phyloP scores from a whole-genome alignment of 2,888 invertebrate species.

The Apoda limacodes region DNA sequence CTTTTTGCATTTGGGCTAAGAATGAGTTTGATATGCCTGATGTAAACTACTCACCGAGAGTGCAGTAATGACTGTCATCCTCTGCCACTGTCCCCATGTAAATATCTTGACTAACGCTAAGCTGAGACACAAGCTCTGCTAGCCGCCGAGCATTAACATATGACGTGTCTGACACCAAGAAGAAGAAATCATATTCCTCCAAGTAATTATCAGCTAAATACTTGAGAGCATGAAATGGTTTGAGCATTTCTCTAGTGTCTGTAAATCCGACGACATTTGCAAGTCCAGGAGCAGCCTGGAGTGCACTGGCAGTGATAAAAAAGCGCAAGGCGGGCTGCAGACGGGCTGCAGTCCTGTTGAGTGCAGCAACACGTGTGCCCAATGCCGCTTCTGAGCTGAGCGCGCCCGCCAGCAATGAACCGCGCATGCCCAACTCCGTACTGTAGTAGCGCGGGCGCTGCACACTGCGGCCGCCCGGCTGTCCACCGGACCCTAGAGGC shows the following conservation, averaged over 20 bases:
- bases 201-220: constrained; percentile 91
- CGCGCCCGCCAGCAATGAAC: constrained; percentile 88
- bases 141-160: constrained; percentile 87
- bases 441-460: constrained; percentile 93
- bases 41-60: constrained; percentile 76
- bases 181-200: constrained; percentile 94
- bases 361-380: constrained; percentile 81
- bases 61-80: constrained; percentile 73
- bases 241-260: constrained; percentile 77
- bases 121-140: constrained; percentile 75
- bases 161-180: constrained; percentile 85
- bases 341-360: constrained; percentile 91
- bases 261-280: constrained; percentile 90
- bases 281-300: constrained; percentile 33
- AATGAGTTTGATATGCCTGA: no score
- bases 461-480: constrained; percentile 55
- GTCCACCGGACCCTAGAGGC: constrained; percentile 31
- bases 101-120: constrained; percentile 88
- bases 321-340: constrained; percentile 86
- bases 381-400: constrained; percentile 81
- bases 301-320: constrained; percentile 74
- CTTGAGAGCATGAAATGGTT: constrained; percentile 89
- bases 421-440: constrained; percentile 93
- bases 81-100: constrained; percentile 80
- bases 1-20: no score